Percentiles rank a stretch among this genome's conserved stretches.
Conservation (phyloP, 2,888 invertebrate species). For the Papilio gigon region DNA sequence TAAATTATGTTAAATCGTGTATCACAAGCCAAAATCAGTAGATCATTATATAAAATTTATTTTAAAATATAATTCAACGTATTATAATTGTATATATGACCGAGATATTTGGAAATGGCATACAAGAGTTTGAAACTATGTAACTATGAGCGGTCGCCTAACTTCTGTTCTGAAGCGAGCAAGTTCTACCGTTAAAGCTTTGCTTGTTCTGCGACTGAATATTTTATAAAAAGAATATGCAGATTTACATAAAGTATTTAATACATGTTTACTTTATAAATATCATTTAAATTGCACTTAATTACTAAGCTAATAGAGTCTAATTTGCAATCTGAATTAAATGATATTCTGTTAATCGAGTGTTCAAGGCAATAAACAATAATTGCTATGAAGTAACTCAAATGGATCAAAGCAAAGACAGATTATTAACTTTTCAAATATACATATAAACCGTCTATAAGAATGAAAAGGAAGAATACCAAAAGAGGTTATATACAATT, state of each 20-base stretch:
- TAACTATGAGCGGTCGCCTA: constrained; percentile 16
- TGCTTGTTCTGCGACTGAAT: constrained; percentile 4
- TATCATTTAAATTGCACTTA: neutral
- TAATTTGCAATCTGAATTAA: neutral
- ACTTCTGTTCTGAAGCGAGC: constrained; percentile 6
- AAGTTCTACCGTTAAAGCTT: constrained; percentile 9
- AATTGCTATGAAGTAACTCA: neutral
- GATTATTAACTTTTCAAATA: too few relatives aligned
- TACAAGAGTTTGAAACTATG: constrained; percentile 12
- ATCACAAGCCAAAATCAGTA: too few relatives aligned
- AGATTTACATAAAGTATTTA: neutral
- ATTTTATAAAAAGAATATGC: neutral
- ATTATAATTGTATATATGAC: constrained; percentile 12
- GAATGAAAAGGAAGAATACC: too few relatives aligned
- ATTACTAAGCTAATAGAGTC: neutral
- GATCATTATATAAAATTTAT: neutral
- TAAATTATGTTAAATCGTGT: too few relatives aligned
- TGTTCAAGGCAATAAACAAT: neutral
- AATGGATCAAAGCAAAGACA: neutral
- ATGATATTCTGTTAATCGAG: neutral
- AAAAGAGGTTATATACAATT: too few relatives aligned
- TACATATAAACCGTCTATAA: too few relatives aligned
- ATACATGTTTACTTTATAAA: neutral
- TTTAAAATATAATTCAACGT: too few relatives aligned
- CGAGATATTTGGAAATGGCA: constrained; percentile 8